Conservation (phyloP, 2,113 vertebrate genomes). For the Peucedramus taeniatus region DNA sequence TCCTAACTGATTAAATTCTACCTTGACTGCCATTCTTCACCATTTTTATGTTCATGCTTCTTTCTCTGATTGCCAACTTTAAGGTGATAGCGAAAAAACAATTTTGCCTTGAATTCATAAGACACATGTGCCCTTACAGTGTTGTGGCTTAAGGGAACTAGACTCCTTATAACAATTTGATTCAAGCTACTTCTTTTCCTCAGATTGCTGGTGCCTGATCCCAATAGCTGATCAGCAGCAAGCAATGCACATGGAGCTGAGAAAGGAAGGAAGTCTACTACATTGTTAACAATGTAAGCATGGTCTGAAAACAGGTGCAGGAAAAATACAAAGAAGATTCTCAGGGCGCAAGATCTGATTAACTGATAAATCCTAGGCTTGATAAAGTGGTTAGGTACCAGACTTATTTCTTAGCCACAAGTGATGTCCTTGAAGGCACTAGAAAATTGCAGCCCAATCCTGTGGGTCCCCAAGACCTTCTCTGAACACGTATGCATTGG, state of each 20-base stretch:
- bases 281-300: neutral
- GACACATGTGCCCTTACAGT: neutral
- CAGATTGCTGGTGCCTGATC: neutral
- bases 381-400: neutral
- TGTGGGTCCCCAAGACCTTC: neutral
- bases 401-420: neutral
- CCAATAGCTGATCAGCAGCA: neutral
- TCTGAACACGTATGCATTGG: rapidly evolving
- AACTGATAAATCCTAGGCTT: neutral
- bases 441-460: neutral
- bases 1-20: neutral
- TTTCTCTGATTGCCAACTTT: neutral
- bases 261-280: neutral
- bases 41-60: neutral
- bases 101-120: neutral
- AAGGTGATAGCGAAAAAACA: neutral
- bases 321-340: neutral
- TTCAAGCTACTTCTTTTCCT: neutral
- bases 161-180: neutral
- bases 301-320: neutral
- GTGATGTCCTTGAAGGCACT: neutral
- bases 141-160: neutral
- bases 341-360: neutral
- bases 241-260: neutral
- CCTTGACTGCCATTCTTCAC: neutral